These are phyloP conservation scores for Aleiodes leptofemur DNA, from an alignment of 2,888 invertebrate species.

Conservation along the genomic window DNA sequence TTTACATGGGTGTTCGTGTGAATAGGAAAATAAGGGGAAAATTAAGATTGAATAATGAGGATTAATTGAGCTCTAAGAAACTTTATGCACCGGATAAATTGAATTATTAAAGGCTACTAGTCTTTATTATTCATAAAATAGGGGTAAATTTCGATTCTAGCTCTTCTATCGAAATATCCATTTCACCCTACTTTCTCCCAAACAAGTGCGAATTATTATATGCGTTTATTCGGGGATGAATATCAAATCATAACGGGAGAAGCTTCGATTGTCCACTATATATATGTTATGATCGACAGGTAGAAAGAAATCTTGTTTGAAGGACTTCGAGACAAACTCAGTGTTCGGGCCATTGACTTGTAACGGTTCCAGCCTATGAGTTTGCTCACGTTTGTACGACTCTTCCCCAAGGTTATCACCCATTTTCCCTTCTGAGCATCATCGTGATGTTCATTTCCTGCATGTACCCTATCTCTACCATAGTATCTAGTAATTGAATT, in stretches of 20 bases:
- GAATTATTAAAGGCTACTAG: no score
- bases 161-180: no score
- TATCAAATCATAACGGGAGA: slow-evolving; percentile 33
- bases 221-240: not conserved
- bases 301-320: slow-evolving; percentile 57
- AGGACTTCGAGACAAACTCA: slow-evolving; percentile 56
- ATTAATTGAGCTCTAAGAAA: no score
- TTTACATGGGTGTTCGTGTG: no score
- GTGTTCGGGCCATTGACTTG: slow-evolving; percentile 68
- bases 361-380: slow-evolving; percentile 66
- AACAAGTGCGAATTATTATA: not conserved
- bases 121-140: no score
- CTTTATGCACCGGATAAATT: no score
- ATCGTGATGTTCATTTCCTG: slow-evolving; percentile 6
- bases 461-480: no score
- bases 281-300: slow-evolving; percentile 61
- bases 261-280: slow-evolving; percentile 53
- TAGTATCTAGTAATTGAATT: no score
- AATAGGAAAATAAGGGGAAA: no score
- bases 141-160: no score
- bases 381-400: slow-evolving; percentile 41
- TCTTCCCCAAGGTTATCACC: slow-evolving; percentile 16
- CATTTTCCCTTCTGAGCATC: slow-evolving; percentile 18
- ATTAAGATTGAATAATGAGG: no score
- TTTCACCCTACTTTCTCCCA: no score